Evolutionary conservation across 2,113 vertebrate species (phyloP), one percentile per base, ranked within the genome.

Genomic region (Dascyllus trimaculatus): DNA sequence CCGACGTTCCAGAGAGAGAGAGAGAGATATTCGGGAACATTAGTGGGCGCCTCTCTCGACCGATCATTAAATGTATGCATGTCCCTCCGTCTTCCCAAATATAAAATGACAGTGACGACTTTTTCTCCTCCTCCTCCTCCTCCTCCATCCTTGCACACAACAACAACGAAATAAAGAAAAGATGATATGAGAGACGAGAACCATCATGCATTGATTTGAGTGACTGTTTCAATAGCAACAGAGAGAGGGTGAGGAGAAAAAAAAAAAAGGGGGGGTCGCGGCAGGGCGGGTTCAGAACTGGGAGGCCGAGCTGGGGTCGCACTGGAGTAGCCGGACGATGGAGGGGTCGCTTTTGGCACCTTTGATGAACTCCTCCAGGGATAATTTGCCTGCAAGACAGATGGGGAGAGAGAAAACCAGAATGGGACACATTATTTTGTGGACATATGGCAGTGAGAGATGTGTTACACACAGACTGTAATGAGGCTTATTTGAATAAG

Each of bases 321-420:
- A 99, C 95, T 99, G 98, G 91, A 99, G 96, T 96, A 99, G 95
- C 86, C 98, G 95, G 74, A 99, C 98, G 53, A 99, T 99, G 90
- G 98, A 99, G 1, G 98, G 98, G 93, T 99, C 98, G 15, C 97
- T 99, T 94, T 99, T 99, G 95, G 98, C 98, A 80, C 98, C 98
- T 94, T 95, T 95, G 95, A 99, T 99, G 91, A 99, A 99, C 91
- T 99, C 98, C 92, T 99, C 98, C 94, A 99, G 93, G 10, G 98
- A 99, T 49, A 99, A 88, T 87, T 98, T 98, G 53, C 98, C 98
- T 99, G 93, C 1, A 43, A 75, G 25, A 51, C 14, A 38, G 54
- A 73, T 1, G 8, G 19, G 38, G 38, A 52, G 13, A 71, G 7
- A 75, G 13, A 25, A 24, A 40, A 45, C 0, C 0, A 66, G 32